These are phyloP conservation scores for Hippocampus barbouri DNA, from an alignment of 2,113 vertebrate species.

Conservation along the genomic window DNA sequence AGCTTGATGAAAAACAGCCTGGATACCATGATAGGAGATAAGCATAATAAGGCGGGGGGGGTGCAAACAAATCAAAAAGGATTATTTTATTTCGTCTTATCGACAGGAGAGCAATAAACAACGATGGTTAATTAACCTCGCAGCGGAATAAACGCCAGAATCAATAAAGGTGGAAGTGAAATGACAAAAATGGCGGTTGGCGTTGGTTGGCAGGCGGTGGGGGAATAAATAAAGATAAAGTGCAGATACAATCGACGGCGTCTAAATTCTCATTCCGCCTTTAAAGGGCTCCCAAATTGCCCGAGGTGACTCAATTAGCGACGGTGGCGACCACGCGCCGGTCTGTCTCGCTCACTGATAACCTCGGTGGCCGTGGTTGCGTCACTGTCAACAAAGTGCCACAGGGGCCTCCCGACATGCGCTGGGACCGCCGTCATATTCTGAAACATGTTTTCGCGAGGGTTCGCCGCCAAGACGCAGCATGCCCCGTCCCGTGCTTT, in stretches of 20 bases:
- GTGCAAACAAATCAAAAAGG: slow-evolving; percentile 3
- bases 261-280: slow-evolving; percentile 59
- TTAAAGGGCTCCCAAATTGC: slow-evolving; percentile 45
- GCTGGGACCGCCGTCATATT: slow-evolving; percentile 17
- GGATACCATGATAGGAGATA: not conserved
- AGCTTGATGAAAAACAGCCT: not conserved
- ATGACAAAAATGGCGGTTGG: slow-evolving; percentile 31
- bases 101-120: slow-evolving; percentile 15
- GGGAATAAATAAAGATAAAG: slow-evolving; percentile 33
- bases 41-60: not conserved
- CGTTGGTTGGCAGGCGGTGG: slow-evolving; percentile 2
- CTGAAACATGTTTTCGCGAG: not conserved
- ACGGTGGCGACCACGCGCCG: slow-evolving; percentile 52
- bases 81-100: slow-evolving; percentile 2
- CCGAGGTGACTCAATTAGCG: slow-evolving; percentile 49
- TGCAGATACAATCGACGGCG: slow-evolving; percentile 46
- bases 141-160: slow-evolving; percentile 35
- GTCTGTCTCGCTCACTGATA: slow-evolving; percentile 68
- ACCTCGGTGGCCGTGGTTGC: slow-evolving; percentile 52
- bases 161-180: slow-evolving; percentile 55
- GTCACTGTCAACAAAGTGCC: slow-evolving; percentile 58
- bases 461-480: not conserved
- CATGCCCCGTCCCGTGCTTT: not conserved
- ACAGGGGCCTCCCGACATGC: slow-evolving; percentile 37
- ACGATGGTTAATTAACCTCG: slow-evolving; percentile 56